phyloP scores from a whole-genome alignment of 2,797 vertebrate species.

The Enteromius argenteus region DNA sequence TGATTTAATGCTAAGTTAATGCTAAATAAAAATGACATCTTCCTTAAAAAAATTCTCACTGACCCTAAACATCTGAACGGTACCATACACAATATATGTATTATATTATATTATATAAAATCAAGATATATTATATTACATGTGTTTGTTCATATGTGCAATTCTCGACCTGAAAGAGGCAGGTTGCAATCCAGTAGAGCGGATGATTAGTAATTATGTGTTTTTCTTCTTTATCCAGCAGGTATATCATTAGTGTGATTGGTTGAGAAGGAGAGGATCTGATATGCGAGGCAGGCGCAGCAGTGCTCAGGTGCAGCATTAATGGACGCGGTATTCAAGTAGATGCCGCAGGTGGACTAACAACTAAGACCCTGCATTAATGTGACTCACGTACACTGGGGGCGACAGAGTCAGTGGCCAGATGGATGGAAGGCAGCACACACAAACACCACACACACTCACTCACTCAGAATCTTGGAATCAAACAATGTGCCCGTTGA shows the following conservation, averaged over 20 bases:
- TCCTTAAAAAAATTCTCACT: too few species aligned
- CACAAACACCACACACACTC: neutral
- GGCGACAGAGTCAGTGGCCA: slow-evolving; percentile 36
- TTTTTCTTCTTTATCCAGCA: slow-evolving; percentile 53
- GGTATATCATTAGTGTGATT: slow-evolving; percentile 58
- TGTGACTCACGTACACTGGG: slow-evolving; percentile 36
- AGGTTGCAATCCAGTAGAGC: slow-evolving; percentile 60
- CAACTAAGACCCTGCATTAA: slow-evolving; percentile 41
- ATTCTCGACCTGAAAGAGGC: neutral
- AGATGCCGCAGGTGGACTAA: slow-evolving; percentile 22
- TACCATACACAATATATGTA: neutral
- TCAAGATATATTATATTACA: neutral
- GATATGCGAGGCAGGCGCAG: neutral
- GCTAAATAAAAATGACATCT: too few species aligned
- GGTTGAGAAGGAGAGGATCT: slow-evolving; percentile 22
- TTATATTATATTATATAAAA: neutral
- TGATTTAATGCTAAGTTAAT: neutral
- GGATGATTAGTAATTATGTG: slow-evolving; percentile 71
- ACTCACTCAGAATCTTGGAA: slow-evolving; percentile 8
- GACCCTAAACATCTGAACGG: neutral
- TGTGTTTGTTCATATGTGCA: neutral
- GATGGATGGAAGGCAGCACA: slow-evolving; percentile 40
- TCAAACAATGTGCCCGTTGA: slow-evolving; percentile 16
- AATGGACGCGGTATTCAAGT: slow-evolving; percentile 38
- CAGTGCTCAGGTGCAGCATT: slow-evolving; percentile 33